These are phyloP conservation scores for Lepidurus apus DNA, from an alignment of 1,140 invertebrate species.

Conservation along the genomic window DNA sequence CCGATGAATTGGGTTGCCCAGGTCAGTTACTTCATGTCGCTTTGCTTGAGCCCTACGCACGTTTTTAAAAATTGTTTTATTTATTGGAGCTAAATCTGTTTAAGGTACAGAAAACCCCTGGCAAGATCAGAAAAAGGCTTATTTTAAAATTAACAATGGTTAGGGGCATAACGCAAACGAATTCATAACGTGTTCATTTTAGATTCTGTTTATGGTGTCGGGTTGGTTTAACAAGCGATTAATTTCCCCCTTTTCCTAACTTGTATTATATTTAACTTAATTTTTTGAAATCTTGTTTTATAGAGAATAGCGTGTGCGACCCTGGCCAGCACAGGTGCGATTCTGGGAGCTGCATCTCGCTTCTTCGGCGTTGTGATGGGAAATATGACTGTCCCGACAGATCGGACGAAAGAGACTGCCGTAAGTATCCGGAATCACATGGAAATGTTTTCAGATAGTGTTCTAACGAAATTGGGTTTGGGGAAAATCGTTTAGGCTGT, in stretches of 20 bases:
- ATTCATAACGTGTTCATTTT: too few relatives aligned
- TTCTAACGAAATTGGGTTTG: neutral
- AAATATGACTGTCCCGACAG: slow-evolving; percentile 61
- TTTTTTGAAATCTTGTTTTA: slow-evolving; percentile 48
- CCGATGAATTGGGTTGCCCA: slow-evolving; percentile 46
- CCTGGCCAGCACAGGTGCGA: slow-evolving; percentile 51
- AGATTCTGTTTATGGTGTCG: too few relatives aligned
- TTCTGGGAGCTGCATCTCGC: slow-evolving; percentile 53
- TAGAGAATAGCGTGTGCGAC: slow-evolving; percentile 34
- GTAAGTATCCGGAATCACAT: slow-evolving; percentile 41
- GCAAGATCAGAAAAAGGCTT: too few relatives aligned
- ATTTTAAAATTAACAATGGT: too few relatives aligned
- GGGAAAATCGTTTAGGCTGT: neutral
- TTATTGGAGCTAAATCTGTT: slow-evolving; percentile 39
- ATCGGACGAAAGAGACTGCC: slow-evolving; percentile 64
- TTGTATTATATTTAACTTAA: slow-evolving; percentile 39
- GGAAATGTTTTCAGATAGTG: too few relatives aligned
- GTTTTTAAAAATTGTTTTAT: neutral
- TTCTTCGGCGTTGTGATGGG: slow-evolving; percentile 59
- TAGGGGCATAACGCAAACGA: too few relatives aligned
- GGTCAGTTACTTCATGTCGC: slow-evolving; percentile 39
- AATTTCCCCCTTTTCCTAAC: slow-evolving; percentile 52
- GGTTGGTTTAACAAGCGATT: slow-evolving; percentile 45
- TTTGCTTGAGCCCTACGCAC: slow-evolving; percentile 22
- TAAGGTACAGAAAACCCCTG: too few relatives aligned